phyloP scores from a whole-genome alignment of 2,113 vertebrate species.

The Tychaedon coryphoeus region DNA sequence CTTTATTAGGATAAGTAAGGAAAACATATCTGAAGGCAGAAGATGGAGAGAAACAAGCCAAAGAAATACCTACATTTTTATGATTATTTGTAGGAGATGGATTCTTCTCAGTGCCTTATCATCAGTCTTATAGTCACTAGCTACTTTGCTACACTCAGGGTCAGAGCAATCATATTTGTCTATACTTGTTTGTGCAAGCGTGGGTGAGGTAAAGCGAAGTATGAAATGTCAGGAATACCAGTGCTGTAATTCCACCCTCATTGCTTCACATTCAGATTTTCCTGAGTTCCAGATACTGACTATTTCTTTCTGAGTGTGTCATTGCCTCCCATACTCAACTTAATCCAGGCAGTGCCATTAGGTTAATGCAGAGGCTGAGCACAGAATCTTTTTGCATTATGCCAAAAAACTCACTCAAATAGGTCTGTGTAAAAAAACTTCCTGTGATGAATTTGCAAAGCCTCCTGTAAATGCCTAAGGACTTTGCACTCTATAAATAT shows the following conservation, averaged over 20 bases:
- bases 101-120: neutral
- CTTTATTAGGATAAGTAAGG: neutral
- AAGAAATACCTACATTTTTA: neutral
- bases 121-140: neutral
- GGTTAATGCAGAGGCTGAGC: neutral
- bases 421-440: neutral
- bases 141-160: neutral
- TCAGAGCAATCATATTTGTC: neutral
- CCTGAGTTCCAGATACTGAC: neutral
- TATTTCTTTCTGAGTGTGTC: neutral
- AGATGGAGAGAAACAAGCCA: neutral
- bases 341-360: neutral
- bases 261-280: neutral
- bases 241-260: neutral
- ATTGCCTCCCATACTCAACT: neutral
- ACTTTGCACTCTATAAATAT: constrained; percentile 72
- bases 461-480: constrained; percentile 55
- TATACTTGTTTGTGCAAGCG: neutral
- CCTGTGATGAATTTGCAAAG: constrained; percentile 42
- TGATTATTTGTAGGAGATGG: neutral
- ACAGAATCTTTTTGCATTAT: neutral
- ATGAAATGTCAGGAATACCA: neutral
- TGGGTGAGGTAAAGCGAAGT: neutral
- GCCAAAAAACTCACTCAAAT: constrained; percentile 14
- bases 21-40: neutral